These are phyloP conservation scores for Choloepus hoffmanni DNA, from an alignment of 2,113 vertebrate species.

Conservation along the genomic window DNA sequence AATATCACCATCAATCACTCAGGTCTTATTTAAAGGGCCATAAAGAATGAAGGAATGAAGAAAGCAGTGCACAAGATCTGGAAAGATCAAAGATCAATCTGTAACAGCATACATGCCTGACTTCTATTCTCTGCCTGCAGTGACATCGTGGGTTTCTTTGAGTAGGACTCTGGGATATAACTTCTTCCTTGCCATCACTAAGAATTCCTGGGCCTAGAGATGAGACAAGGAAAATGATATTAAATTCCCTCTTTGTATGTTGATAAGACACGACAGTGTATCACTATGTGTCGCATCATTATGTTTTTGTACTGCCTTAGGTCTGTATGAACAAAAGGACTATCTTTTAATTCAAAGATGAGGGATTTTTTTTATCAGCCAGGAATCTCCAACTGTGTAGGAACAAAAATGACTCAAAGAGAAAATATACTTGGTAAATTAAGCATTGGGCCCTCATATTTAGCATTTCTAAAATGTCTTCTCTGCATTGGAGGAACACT, in stretches of 20 bases:
- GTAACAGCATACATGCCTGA: background rate
- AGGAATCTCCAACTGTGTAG: background rate
- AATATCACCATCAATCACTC: slow-evolving; percentile 38
- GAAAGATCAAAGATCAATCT: slow-evolving; percentile 46
- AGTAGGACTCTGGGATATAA: background rate
- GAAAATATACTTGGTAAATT: background rate
- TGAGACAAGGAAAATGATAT: slow-evolving; percentile 25
- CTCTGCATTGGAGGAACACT: background rate
- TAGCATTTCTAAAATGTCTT: slow-evolving; percentile 50
- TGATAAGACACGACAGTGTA: background rate
- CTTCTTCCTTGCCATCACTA: slow-evolving; percentile 6
- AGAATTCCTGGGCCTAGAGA: background rate
- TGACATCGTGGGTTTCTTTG: background rate
- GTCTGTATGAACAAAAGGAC: background rate
- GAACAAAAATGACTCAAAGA: slow-evolving; percentile 32
- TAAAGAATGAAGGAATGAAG: slow-evolving; percentile 32
- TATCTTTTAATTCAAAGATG: slow-evolving; percentile 13
- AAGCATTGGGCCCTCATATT: background rate
- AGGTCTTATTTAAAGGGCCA: slow-evolving; percentile 58
- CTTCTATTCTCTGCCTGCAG: slow-evolving; percentile 5
- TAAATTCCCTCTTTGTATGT: slow-evolving; percentile 52
- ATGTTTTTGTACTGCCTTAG: background rate
- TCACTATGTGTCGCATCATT: background rate
- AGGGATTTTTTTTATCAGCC: background rate
- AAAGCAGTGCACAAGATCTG: slow-evolving; percentile 36